Evolutionary conservation across 2,113 vertebrate genomes (phyloP).

Genomic region (Bubalus kerabau): DNA sequence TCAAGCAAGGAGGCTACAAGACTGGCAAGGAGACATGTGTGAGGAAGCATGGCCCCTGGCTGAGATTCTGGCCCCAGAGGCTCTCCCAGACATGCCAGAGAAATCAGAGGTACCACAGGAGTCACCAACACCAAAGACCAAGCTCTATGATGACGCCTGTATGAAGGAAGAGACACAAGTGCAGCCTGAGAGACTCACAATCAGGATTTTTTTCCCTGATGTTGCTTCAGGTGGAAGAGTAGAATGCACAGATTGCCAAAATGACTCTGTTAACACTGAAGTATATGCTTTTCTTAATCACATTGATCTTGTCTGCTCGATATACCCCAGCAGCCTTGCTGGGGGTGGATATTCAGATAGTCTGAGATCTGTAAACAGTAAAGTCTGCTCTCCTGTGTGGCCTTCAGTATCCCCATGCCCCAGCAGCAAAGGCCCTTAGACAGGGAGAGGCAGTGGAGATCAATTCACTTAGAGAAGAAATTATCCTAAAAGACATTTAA

Average conservation of each 20-base stretch:
- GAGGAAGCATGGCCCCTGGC: neutral
- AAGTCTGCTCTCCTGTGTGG: neutral
- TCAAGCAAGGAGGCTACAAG: neutral
- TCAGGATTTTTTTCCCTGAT: neutral
- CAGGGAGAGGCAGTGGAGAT: neutral
- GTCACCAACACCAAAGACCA: neutral
- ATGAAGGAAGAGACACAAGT: neutral
- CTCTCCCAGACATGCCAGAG: neutral
- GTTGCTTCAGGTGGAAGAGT: neutral
- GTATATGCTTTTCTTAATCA: neutral
- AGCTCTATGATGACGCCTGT: neutral
- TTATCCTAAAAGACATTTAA: neutral
- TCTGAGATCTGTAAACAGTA: neutral
- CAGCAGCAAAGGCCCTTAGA: neutral
- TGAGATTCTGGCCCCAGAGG: neutral
- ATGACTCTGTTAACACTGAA: neutral
- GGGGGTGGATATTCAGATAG: neutral
- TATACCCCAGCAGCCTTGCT: neutral
- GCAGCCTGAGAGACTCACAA: neutral
- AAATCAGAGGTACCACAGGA: neutral
- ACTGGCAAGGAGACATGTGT: neutral
- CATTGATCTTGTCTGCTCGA: neutral
- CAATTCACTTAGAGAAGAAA: neutral
- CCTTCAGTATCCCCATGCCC: neutral
- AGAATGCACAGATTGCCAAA: neutral